Evolutionary conservation across 2,113 vertebrate species (phyloP).

Genomic region (Esox niger): DNA sequence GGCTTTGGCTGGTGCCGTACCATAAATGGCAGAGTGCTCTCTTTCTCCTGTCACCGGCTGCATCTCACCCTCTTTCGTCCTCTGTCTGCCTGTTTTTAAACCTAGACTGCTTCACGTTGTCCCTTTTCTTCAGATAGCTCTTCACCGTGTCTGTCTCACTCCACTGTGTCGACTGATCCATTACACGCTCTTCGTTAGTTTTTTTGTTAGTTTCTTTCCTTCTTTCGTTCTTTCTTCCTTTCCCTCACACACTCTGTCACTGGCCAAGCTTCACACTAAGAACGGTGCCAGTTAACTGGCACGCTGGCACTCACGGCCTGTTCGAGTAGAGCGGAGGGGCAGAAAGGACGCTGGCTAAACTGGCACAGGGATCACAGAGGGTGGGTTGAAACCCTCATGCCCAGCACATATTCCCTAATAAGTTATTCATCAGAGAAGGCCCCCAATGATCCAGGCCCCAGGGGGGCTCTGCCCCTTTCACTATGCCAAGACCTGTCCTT

Average conservation of each 20-base stretch:
- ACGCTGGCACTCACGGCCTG: slow-evolving; percentile 36
- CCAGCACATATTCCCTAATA: slow-evolving; percentile 58
- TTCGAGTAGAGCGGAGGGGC: slow-evolving; percentile 44
- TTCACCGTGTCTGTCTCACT: neutral
- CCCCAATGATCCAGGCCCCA: slow-evolving; percentile 10
- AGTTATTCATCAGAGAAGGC: slow-evolving; percentile 49
- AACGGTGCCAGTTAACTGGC: slow-evolving; percentile 50
- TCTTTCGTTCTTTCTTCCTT: neutral
- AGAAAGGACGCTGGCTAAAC: slow-evolving; percentile 53
- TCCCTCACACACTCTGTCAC: slow-evolving; percentile 38
- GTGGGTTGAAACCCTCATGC: slow-evolving; percentile 47
- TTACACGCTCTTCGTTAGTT: neutral
- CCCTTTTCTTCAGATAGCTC: neutral
- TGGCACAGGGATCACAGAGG: slow-evolving; percentile 54
- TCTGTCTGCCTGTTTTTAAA: neutral
- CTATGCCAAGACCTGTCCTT: neutral
- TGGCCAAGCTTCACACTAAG: slow-evolving; percentile 53
- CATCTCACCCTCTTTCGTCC: neutral
- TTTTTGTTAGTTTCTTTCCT: slow-evolving; percentile 1
- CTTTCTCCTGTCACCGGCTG: neutral
- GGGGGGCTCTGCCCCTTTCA: neutral
- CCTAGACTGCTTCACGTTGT: neutral
- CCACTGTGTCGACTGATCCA: neutral
- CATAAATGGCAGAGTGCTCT: slow-evolving; percentile 35
- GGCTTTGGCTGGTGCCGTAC: neutral